Conservation (phyloP, 2,797 vertebrate species). For the Perodicticus potto region DNA sequence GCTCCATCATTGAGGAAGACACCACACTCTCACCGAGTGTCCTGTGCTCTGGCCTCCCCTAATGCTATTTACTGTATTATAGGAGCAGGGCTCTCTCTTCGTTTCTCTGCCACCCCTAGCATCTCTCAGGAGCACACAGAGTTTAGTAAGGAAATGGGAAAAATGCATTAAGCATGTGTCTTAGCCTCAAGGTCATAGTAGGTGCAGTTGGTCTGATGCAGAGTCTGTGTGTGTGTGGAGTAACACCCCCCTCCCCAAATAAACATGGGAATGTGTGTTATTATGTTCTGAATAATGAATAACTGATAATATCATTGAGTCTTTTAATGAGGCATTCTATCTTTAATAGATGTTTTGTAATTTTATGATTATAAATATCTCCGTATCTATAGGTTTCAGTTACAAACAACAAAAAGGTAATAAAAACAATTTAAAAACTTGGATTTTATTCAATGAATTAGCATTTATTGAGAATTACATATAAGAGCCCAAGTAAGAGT, state of each 20-base stretch:
- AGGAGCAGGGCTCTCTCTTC: neutral
- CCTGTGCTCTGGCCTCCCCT: rapidly evolving
- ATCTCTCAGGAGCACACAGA: rapidly evolving
- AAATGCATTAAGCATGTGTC: neutral
- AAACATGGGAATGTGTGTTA: neutral
- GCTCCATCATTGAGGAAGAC: neutral
- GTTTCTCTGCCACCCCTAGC: neutral
- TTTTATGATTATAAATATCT: neutral
- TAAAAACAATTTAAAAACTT: neutral
- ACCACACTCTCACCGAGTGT: rapidly evolving
- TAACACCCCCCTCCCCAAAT: neutral
- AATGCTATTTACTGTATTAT: neutral
- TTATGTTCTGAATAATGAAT: neutral
- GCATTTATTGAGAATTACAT: neutral
- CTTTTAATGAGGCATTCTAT: neutral
- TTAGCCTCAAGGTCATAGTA: too few relatives aligned
- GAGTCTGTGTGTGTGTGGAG: neutral
- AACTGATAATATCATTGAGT: neutral
- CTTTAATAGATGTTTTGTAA: neutral
- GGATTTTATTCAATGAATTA: neutral
- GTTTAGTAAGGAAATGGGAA: neutral
- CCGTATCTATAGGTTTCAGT: neutral
- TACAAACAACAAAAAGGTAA: constrained; percentile 12
- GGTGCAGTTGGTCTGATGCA: neutral
- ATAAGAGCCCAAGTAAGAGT: neutral